Conservation (phyloP, 2,113 vertebrate species). For the Chloropsis hardwickii region DNA sequence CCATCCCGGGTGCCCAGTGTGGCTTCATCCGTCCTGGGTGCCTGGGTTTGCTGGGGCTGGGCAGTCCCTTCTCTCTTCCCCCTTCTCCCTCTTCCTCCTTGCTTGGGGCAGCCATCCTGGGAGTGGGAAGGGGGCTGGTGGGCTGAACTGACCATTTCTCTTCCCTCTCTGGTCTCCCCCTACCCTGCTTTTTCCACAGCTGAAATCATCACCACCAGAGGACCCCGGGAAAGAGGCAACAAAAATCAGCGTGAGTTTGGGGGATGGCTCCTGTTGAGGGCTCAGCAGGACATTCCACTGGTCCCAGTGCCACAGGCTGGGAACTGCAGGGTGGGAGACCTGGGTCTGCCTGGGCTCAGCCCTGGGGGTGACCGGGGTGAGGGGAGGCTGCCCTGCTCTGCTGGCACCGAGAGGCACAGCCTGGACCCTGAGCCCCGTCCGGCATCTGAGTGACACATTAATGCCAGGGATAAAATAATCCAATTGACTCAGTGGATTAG, state of each 20-base stretch:
- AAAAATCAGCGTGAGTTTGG: slow-evolving; percentile 94
- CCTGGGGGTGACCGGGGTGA: neutral
- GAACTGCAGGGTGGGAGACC: fast-evolving
- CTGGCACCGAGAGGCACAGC: neutral
- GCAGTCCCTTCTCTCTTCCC: neutral
- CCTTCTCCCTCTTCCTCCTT: neutral
- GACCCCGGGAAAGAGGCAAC: slow-evolving; percentile 85
- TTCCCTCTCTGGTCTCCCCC: neutral
- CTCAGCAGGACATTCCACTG: neutral
- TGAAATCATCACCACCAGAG: slow-evolving; percentile 77
- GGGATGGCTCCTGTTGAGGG: neutral
- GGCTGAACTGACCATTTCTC: slow-evolving; percentile 22
- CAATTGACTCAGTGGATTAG: slow-evolving; percentile 56
- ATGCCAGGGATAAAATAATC: slow-evolving; percentile 44
- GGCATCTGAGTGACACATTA: neutral
- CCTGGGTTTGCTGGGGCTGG: neutral
- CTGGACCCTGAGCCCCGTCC: neutral
- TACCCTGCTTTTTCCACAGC: slow-evolving; percentile 66
- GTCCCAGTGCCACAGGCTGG: neutral
- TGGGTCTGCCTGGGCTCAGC: neutral
- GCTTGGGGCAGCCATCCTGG: neutral
- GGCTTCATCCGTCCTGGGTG: neutral
- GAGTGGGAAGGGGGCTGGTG: neutral
- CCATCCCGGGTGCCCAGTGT: fast-evolving
- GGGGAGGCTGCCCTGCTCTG: neutral